Base-by-base conservation (phyloP, 2,888 invertebrate species). In the Drosophila rellima region DNA sequence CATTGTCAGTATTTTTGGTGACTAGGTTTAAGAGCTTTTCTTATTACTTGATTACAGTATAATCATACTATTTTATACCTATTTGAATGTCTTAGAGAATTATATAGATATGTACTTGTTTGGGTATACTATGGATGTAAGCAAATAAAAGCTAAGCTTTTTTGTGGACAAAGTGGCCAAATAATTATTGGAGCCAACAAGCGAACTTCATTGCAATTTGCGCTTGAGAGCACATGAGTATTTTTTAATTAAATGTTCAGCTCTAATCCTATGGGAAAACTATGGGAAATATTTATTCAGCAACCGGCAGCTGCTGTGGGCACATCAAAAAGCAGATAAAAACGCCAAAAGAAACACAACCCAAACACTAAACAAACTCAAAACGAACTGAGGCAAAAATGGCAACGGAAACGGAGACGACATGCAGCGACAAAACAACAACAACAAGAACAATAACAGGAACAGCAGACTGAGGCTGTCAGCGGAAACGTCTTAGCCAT, bases 211-310 rank as follows among this genome's bases (percentile, higher is more conserved):
- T 45, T 52, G 55, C 40, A 68, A 56, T 65, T 60, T 63, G 44
- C 73, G 59, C 64, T 40, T 3, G 70, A 55, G 37, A 42, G 26
- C 47, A 48, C 70, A 56, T 47, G 23, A 64, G 51, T 31, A 63
- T 57, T 74, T 78, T 52, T 54, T 73, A 77, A 78, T 78, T 77
- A 80, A 78, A 78, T 72, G 61, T 59, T 60, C 35, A 66, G 31
- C 50, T 45, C 40, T 64, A 64, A 72, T 71, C 45, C 48, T 6
- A 17, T 15, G 35, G 17, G 33, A 5, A 6, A 13, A 33, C 35
- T 44, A 59, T 61, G 26, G 35, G n/a, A 59, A 64, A n/a, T 63
- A 42, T 42, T 48, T 63, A 17, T 29, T n/a, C 11, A 31, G 45
- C 54, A 26, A 29, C 13, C 13, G 26, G 8, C 42, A n/a, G 23